These are phyloP conservation scores for Pachycephus smyrnensis DNA, from an alignment of 2,888 invertebrate genomes.

Conservation along the genomic window DNA sequence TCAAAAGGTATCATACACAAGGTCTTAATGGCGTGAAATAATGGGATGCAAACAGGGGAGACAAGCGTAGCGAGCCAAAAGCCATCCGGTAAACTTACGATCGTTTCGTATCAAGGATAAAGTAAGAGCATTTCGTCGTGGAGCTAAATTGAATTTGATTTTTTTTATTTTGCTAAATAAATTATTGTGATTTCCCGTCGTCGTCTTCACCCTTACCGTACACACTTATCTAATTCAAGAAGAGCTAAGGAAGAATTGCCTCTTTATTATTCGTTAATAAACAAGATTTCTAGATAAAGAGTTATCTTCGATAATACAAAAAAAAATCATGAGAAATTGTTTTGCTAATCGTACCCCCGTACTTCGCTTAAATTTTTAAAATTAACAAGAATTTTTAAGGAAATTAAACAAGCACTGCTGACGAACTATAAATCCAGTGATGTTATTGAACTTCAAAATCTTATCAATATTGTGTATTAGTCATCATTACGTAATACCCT, in stretches of 20 bases:
- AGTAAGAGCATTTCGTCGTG: not conserved
- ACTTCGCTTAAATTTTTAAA: not conserved
- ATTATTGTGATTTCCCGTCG: not conserved
- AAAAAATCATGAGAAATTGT: too few species aligned
- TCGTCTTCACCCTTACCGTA: not conserved
- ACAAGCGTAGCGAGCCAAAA: not conserved
- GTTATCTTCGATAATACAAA: too few species aligned
- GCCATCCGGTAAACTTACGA: not conserved
- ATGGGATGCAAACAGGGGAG: constrained; percentile 2
- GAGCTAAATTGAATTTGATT: too few species aligned
- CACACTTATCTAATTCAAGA: not conserved
- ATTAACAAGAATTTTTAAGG: too few species aligned
- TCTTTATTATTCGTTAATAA: not conserved
- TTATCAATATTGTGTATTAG: not conserved
- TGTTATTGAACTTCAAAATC: not conserved
- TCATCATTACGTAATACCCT: too few species aligned
- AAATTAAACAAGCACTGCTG: not conserved
- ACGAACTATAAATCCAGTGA: not conserved
- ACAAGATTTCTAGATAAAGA: not conserved
- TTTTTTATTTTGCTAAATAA: not conserved
- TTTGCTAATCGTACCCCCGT: not conserved
- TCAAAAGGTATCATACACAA: not conserved
- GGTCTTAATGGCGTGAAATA: constrained; percentile 14
- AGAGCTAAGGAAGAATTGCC: not conserved
- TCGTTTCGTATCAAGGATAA: not conserved